These are phyloP conservation scores for Acanthosepion lycidas DNA, from an alignment of 2,888 invertebrate species.

Conservation along the genomic window DNA sequence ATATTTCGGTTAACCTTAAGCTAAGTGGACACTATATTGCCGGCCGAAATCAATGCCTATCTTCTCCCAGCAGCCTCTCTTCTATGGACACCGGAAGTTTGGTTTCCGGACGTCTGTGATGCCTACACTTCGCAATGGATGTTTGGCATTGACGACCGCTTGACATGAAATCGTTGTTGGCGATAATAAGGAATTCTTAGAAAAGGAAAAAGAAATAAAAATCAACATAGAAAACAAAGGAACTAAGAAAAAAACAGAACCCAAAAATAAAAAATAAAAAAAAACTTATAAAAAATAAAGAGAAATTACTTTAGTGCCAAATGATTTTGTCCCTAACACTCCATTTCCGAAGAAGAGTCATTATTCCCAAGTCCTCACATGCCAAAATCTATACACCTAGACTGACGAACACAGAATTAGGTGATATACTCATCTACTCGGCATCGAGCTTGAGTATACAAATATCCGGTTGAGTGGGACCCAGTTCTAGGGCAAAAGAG, in stretches of 20 bases:
- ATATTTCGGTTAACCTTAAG: neutral
- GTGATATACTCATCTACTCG: neutral
- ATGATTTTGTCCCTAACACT: neutral
- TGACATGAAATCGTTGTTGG: constrained; percentile 6
- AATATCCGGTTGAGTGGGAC: too few relatives aligned
- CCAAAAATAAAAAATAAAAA: neutral
- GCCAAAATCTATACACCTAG: neutral
- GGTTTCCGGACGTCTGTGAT: constrained; percentile 20
- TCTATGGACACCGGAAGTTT: neutral
- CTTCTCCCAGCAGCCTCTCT: neutral
- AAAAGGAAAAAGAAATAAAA: too few relatives aligned
- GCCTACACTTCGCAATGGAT: neutral
- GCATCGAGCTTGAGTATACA: too few relatives aligned
- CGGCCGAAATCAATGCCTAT: neutral
- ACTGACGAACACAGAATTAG: neutral
- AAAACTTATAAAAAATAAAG: neutral
- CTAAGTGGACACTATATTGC: neutral
- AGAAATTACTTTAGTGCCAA: neutral
- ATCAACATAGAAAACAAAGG: neutral
- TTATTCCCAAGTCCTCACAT: neutral
- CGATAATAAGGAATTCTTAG: too few relatives aligned
- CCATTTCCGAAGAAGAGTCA: neutral
- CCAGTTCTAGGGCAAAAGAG: too few relatives aligned
- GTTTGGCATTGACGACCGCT: neutral
- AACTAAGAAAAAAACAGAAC: neutral